Conservation (phyloP, 2,888 invertebrate genomes). For the Ceriagrion tenellum region DNA sequence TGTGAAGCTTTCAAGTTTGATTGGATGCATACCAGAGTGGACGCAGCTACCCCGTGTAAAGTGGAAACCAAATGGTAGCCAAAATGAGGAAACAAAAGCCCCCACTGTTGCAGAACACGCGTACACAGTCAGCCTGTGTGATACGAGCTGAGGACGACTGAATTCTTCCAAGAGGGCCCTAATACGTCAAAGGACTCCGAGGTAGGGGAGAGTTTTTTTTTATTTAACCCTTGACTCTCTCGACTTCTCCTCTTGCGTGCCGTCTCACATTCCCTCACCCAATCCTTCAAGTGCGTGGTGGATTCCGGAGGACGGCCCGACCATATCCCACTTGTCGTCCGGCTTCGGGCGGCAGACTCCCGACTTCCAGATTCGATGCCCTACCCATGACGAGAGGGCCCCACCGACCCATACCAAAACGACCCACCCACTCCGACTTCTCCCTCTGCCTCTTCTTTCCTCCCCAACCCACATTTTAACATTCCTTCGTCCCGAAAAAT, state of each 20-base stretch:
- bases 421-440: background rate
- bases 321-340: background rate
- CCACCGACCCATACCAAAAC: background rate
- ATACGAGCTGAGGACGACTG: background rate
- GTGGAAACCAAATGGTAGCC: background rate
- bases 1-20: too few species aligned
- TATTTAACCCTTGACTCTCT: slow-evolving; percentile 2
- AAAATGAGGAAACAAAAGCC: background rate
- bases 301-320: slow-evolving; percentile 21
- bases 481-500: slow-evolving; percentile 38
- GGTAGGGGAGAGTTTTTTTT: background rate
- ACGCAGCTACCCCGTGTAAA: too few species aligned
- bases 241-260: background rate
- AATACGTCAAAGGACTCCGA: slow-evolving; percentile 45
- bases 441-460: background rate
- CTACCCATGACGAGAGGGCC: background rate
- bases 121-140: background rate
- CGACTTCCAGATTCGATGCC: background rate
- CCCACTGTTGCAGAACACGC: background rate
- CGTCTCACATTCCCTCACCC: slow-evolving; percentile 45
- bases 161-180: slow-evolving; percentile 26
- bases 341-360: slow-evolving; percentile 17
- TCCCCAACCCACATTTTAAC: slow-evolving; percentile 35
- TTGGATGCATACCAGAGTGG: too few species aligned
- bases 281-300: slow-evolving; percentile 27